These are phyloP conservation scores for Leptinotarsa lineolata DNA, from an alignment of 1,140 invertebrate species.

Conservation along the genomic window DNA sequence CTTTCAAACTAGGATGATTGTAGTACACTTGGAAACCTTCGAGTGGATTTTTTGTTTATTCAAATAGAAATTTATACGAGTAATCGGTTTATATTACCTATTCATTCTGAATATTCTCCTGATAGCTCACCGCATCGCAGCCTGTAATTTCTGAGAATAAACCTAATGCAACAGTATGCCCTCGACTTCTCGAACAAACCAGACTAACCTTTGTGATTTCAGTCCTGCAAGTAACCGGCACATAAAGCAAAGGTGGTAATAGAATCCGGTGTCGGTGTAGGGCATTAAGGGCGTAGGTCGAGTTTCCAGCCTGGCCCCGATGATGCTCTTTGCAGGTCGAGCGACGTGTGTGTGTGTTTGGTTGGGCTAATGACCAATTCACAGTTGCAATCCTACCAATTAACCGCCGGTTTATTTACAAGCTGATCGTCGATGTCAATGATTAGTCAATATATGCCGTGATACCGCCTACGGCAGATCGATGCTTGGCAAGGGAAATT, in stretches of 20 bases:
- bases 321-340: not conserved
- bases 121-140: not conserved
- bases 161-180: not conserved
- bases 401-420: constrained; percentile 53
- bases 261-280: constrained; percentile 5
- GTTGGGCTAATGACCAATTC: constrained; percentile 53
- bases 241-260: constrained; percentile 8
- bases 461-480: constrained; percentile 19
- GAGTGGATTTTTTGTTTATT: too few relatives aligned
- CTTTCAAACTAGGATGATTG: too few relatives aligned
- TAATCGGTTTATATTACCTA: too few relatives aligned
- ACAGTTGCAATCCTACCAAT: constrained; percentile 51
- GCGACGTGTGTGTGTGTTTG: constrained; percentile 42
- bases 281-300: constrained; percentile 7
- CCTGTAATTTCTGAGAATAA: not conserved
- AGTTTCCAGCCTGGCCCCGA: not conserved
- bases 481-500: not conserved
- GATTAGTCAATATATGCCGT: constrained; percentile 28
- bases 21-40: too few relatives aligned
- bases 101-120: too few relatives aligned
- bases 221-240: not conserved
- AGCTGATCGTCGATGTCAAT: constrained; percentile 38
- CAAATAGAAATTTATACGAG: too few relatives aligned
- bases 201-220: constrained; percentile 24
- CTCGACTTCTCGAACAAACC: constrained; percentile 16